These are phyloP conservation scores for Neocrepidodera transversa DNA, from an alignment of 2,888 invertebrate genomes.

Conservation along the genomic window DNA sequence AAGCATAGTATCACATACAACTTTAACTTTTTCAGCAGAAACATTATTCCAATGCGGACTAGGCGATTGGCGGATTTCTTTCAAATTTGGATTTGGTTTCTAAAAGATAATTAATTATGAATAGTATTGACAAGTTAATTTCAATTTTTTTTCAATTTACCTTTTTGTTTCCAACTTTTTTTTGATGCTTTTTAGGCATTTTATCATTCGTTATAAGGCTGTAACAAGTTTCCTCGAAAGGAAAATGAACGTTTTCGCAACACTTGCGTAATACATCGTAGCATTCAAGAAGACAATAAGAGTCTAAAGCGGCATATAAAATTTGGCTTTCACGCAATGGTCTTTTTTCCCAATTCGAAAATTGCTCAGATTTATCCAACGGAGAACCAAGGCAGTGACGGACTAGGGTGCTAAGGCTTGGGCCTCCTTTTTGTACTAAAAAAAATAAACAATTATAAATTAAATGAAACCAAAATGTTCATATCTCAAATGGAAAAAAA, in stretches of 20 bases:
- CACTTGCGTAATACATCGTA: slow-evolving; percentile 70
- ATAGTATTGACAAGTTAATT: background rate
- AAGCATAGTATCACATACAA: slow-evolving; percentile 70
- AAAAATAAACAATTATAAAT: slow-evolving; percentile 23
- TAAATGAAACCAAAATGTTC: slow-evolving; percentile 9
- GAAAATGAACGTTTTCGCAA: slow-evolving; percentile 63
- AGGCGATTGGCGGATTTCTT: slow-evolving; percentile 46
- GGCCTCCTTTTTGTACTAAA: slow-evolving; percentile 62
- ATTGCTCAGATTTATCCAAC: slow-evolving; percentile 87
- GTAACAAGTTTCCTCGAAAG: slow-evolving; percentile 70
- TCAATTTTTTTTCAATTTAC: slow-evolving; percentile 30
- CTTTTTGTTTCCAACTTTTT: slow-evolving; percentile 56
- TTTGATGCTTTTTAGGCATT: slow-evolving; percentile 56
- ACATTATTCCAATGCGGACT: slow-evolving; percentile 49
- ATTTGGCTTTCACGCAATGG: slow-evolving; percentile 81
- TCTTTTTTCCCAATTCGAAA: slow-evolving; percentile 89
- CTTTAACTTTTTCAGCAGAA: slow-evolving; percentile 52
- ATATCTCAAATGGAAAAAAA: no score
- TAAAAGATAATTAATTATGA: slow-evolving; percentile 13
- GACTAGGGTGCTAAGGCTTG: slow-evolving; percentile 77
- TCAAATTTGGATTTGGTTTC: slow-evolving; percentile 25
- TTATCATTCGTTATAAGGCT: slow-evolving; percentile 66
- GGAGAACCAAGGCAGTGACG: slow-evolving; percentile 78
- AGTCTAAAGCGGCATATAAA: slow-evolving; percentile 87
- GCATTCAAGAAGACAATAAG: slow-evolving; percentile 78